A percentile compares a stretch with the other conserved stretches of the same genome.
Evolutionary conservation across 2,113 vertebrate genomes (phyloP).

Genomic region (Camelus bactrianus): DNA sequence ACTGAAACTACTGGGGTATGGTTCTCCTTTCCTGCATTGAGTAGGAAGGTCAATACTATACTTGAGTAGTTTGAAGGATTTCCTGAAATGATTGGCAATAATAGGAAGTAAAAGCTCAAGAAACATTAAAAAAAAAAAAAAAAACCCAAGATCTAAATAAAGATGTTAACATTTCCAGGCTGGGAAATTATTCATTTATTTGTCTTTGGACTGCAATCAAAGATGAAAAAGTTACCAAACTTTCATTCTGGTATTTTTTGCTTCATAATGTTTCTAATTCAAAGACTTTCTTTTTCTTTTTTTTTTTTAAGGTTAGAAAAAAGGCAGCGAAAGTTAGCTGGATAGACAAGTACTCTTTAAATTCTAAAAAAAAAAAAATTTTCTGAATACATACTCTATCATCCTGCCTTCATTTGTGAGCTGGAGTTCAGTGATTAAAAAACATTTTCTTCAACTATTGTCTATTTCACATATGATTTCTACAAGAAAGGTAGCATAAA

Average conservation of each 20-base stretch:
- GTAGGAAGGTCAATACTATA: not conserved
- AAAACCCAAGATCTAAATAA: not conserved
- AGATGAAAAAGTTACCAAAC: slow-evolving; percentile 4
- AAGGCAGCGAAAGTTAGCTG: not conserved
- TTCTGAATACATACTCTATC: slow-evolving; percentile 8
- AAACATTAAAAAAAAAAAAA: not conserved
- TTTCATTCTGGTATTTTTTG: slow-evolving; percentile 19
- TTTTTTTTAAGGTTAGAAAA: not conserved
- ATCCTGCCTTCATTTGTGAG: slow-evolving; percentile 52
- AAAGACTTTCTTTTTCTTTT: not conserved
- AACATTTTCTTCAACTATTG: not conserved
- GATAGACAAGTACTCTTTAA: not conserved
- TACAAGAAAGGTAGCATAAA: slow-evolving; percentile 5
- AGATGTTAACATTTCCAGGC: slow-evolving; percentile 6
- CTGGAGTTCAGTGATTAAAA: slow-evolving; percentile 14
- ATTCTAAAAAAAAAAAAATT: not conserved
- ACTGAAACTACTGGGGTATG: not conserved
- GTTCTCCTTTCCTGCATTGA: not conserved
- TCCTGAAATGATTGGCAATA: slow-evolving; percentile 44
- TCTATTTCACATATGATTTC: slow-evolving; percentile 3
- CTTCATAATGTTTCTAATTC: slow-evolving; percentile 13
- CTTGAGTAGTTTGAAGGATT: slow-evolving; percentile 9
- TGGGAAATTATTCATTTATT: not conserved
- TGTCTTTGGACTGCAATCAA: not conserved
- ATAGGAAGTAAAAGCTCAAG: slow-evolving; percentile 32